Evolutionary conservation across 2,797 vertebrate species (phyloP).

Genomic region (Falco peregrinus): DNA sequence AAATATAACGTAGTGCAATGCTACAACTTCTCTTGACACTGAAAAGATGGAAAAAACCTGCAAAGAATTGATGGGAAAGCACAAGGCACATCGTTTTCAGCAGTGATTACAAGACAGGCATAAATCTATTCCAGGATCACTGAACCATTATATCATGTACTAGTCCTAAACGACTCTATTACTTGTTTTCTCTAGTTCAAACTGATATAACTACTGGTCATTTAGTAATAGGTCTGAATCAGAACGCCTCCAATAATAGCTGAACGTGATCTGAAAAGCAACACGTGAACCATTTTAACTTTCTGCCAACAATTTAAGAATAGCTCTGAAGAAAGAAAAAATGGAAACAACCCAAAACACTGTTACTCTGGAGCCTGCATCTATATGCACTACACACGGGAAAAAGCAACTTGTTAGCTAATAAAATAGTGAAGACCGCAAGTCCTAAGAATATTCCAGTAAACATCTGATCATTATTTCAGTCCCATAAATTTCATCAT

Average conservation of each 20-base stretch:
- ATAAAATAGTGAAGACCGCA: background rate
- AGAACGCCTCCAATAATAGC: background rate
- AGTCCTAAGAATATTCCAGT: background rate
- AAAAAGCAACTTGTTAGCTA: background rate
- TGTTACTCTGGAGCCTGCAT: background rate
- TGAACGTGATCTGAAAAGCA: background rate
- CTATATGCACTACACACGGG: background rate
- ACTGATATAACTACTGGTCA: background rate
- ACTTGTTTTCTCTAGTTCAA: background rate
- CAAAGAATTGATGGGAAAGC: background rate
- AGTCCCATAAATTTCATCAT: background rate
- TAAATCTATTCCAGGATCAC: background rate
- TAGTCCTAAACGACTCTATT: background rate
- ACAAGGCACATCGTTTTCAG: background rate
- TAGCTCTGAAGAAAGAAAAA: background rate
- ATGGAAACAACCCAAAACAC: background rate
- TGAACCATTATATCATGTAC: background rate
- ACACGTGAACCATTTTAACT: background rate
- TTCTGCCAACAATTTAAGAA: background rate
- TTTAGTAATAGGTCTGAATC: background rate
- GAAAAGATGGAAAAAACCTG: background rate
- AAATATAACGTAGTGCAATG: background rate
- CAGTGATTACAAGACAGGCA: background rate
- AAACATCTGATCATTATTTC: background rate
- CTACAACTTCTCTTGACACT: background rate